Evolutionary conservation across 2,797 vertebrate genomes (phyloP).

Genomic region (Chloroceryle amazona): DNA sequence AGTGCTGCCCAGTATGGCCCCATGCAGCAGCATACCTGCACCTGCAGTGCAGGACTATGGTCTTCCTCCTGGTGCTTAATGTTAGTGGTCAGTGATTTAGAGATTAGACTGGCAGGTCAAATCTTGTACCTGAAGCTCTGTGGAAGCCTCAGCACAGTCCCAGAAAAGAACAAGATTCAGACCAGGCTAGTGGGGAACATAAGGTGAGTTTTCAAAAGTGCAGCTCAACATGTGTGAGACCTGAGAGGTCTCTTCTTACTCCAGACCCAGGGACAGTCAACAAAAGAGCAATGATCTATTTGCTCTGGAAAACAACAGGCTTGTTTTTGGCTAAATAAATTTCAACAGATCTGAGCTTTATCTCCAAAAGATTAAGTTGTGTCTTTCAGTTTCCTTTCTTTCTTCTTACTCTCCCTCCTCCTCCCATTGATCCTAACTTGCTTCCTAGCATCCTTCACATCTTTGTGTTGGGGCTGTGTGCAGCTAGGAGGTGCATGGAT

Average conservation of each 20-base stretch:
- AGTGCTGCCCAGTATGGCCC: neutral
- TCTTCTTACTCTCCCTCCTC: neutral
- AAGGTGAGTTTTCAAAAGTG: neutral
- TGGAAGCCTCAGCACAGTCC: neutral
- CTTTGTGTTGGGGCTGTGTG: neutral
- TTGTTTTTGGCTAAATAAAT: neutral
- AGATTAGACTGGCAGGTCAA: neutral
- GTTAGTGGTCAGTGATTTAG: accelerated
- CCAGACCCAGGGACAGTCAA: neutral
- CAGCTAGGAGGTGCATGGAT: neutral
- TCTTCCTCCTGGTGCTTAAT: neutral
- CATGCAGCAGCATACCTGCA: accelerated
- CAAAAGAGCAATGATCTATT: neutral
- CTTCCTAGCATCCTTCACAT: neutral
- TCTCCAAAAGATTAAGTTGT: neutral
- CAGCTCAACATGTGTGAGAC: neutral
- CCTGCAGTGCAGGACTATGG: accelerated
- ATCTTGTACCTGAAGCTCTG: neutral
- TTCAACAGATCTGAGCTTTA: neutral
- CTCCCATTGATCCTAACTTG: accelerated
- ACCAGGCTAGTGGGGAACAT: neutral
- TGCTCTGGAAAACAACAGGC: neutral
- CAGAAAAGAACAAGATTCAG: accelerated
- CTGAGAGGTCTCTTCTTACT: neutral
- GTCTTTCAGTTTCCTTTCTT: neutral